Evolutionary conservation across 2,113 vertebrate genomes (phyloP).

Genomic region (Pomatorhinus ruficollis): DNA sequence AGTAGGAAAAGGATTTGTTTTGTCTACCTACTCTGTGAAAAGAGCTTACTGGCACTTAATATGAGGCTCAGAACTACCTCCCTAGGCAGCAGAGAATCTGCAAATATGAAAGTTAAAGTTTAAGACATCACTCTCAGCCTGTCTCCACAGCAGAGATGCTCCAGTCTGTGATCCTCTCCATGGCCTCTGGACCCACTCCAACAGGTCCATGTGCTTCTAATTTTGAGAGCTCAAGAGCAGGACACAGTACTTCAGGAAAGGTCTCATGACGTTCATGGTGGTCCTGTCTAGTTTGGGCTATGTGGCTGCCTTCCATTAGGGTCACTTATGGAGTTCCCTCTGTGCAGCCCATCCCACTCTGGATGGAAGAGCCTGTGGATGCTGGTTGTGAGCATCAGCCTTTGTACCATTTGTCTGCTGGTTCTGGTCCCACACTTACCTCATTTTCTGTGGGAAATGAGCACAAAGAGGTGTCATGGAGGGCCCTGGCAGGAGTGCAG

Average conservation of each 20-base stretch:
- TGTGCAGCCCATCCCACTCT: fast-evolving
- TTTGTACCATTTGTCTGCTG: not conserved
- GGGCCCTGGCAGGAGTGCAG: not conserved
- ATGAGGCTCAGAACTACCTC: too few species aligned
- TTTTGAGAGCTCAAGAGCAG: not conserved
- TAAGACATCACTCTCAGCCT: too few species aligned
- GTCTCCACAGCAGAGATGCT: not conserved
- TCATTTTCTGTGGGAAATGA: not conserved
- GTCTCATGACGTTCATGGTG: not conserved
- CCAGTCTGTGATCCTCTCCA: not conserved
- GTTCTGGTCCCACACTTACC: not conserved
- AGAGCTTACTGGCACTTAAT: too few species aligned
- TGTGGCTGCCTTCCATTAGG: not conserved
- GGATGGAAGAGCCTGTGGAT: not conserved
- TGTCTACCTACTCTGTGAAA: too few species aligned
- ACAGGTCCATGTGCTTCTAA: not conserved
- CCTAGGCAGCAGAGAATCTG: too few species aligned
- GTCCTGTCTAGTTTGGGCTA: not conserved
- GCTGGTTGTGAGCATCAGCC: not conserved
- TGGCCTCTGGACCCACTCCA: not conserved
- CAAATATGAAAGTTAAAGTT: too few species aligned
- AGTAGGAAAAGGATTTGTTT: too few species aligned
- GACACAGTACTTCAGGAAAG: not conserved
- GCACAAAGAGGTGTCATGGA: fast-evolving
- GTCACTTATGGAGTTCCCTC: not conserved